Conservation (phyloP, 2,888 invertebrate genomes). For the Harpalus rubripes region DNA sequence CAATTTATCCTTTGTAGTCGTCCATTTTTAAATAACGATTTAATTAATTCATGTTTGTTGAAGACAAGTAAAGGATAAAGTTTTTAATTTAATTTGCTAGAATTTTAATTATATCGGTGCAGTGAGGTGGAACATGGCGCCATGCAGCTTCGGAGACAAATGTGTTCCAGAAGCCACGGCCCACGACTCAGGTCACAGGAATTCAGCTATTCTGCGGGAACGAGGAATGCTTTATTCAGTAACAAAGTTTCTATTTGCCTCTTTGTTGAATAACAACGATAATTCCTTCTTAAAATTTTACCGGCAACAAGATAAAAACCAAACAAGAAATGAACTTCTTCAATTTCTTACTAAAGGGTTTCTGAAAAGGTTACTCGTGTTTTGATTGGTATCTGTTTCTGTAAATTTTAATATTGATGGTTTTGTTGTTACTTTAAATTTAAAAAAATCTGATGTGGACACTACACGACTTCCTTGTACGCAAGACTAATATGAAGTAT, state of each 20-base stretch:
- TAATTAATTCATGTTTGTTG: constrained; percentile 36
- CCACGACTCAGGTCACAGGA: neutral
- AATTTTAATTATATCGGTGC: constrained; percentile 44
- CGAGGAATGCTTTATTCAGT: constrained; percentile 44
- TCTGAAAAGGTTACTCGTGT: too few species aligned
- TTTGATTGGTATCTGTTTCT: too few species aligned
- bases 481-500: too few species aligned
- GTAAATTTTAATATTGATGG: too few species aligned
- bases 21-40: constrained; percentile 25
- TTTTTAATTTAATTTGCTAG: constrained; percentile 39
- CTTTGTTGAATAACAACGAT: constrained; percentile 7
- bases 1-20: constrained; percentile 16
- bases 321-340: neutral
- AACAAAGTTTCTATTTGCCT: constrained; percentile 3
- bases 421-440: too few species aligned
- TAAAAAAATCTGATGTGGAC: too few species aligned
- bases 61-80: constrained; percentile 40
- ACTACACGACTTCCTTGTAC: too few species aligned
- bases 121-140: neutral
- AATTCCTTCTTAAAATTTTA: constrained; percentile 7
- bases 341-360: neutral
- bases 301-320: neutral
- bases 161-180: constrained; percentile 17
- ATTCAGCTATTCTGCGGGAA: constrained; percentile 18
- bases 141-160: constrained; percentile 16